Conservation (phyloP, 2,113 vertebrate species). For the Triplophysa dalaica region DNA sequence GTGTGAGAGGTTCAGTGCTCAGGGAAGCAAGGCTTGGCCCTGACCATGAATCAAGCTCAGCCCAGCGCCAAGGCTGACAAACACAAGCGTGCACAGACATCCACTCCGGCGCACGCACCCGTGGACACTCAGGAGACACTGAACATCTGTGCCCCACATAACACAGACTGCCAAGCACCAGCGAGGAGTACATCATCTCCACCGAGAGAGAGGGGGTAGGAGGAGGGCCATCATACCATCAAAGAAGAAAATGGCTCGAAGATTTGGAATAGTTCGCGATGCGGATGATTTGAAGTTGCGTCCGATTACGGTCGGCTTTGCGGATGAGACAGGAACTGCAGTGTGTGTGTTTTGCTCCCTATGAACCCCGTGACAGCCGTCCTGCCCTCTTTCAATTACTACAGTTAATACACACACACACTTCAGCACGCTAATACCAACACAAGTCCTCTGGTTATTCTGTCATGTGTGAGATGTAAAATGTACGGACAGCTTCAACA, state of each 20-base stretch:
- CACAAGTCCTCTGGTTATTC: too few species aligned
- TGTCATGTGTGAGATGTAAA: too few species aligned
- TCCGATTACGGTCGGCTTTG: slow-evolving; percentile 17
- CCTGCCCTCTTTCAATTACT: slow-evolving; percentile 77
- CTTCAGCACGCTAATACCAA: slow-evolving; percentile 57
- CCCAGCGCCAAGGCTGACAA: slow-evolving; percentile 50
- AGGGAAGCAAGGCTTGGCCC: slow-evolving; percentile 44
- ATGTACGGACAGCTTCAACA: too few species aligned
- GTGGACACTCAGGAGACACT: slow-evolving; percentile 53
- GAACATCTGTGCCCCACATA: slow-evolving; percentile 65
- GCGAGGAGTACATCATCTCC: slow-evolving; percentile 39
- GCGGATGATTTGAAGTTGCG: slow-evolving; percentile 23
- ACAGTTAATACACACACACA: slow-evolving; percentile 73
- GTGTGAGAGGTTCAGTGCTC: slow-evolving; percentile 38
- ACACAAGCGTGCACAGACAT: slow-evolving; percentile 47
- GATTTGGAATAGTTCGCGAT: slow-evolving; percentile 26
- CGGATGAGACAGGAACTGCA: slow-evolving; percentile 22
- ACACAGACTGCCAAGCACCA: slow-evolving; percentile 50
- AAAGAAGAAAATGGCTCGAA: slow-evolving; percentile 29
- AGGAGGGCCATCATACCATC: slow-evolving; percentile 34
- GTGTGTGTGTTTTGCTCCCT: slow-evolving; percentile 58
- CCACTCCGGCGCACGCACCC: slow-evolving; percentile 18
- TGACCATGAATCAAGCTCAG: slow-evolving; percentile 55
- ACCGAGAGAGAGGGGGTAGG: slow-evolving; percentile 32
- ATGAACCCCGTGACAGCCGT: slow-evolving; percentile 48